phyloP scores from a whole-genome alignment of 2,113 vertebrate species.

The Vimba vimba region DNA sequence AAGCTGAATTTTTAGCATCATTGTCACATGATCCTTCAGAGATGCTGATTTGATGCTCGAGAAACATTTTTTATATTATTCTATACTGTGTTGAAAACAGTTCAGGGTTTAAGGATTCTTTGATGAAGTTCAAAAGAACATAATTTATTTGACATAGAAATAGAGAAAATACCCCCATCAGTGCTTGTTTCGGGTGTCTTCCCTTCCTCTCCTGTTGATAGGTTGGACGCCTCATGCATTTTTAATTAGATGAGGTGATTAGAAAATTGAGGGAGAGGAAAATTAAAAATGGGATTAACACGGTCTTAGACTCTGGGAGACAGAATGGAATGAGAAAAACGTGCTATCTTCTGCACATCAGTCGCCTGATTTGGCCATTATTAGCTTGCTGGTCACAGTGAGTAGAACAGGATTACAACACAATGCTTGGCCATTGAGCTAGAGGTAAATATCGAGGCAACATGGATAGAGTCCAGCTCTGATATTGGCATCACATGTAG shows the following conservation, averaged over 20 bases:
- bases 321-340: slow-evolving; percentile 42
- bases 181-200: slow-evolving; percentile 19
- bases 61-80: background rate
- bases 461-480: slow-evolving; percentile 27
- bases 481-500: background rate
- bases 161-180: background rate
- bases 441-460: slow-evolving; percentile 30
- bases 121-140: background rate
- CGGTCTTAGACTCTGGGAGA: slow-evolving; percentile 50
- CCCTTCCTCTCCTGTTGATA: slow-evolving; percentile 10
- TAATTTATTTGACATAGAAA: background rate
- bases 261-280: slow-evolving; percentile 56
- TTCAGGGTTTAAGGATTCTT: no score
- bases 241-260: slow-evolving; percentile 71
- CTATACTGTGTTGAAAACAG: background rate
- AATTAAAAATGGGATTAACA: slow-evolving; percentile 72
- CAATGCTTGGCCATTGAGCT: slow-evolving; percentile 4
- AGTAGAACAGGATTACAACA: slow-evolving; percentile 32
- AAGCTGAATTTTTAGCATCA: background rate
- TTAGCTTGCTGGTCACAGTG: slow-evolving; percentile 63
- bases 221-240: slow-evolving; percentile 43
- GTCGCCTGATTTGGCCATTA: slow-evolving; percentile 64
- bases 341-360: slow-evolving; percentile 65
- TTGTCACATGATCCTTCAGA: background rate
- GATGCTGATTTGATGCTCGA: background rate